These are phyloP conservation scores for Oopsacas minuta DNA, from an alignment of 37 sponge, comb jelly and placozoan genomes.

Conservation along the genomic window DNA sequence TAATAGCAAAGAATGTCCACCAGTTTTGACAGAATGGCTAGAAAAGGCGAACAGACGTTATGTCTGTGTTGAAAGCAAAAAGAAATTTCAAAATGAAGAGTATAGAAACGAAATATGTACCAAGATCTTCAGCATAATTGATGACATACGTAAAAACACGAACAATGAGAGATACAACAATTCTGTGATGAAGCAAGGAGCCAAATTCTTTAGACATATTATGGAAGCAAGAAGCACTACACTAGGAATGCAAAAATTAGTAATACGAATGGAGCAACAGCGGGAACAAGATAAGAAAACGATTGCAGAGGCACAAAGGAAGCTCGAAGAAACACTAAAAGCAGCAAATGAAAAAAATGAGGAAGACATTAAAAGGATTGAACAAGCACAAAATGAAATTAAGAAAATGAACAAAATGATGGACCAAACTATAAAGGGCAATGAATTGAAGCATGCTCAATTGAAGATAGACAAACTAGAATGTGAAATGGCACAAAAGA, in stretches of 20 bases:
- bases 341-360: neutral
- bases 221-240: neutral
- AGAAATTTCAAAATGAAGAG: neutral
- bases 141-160: neutral
- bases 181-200: neutral
- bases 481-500: neutral
- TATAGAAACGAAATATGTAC: conserved; percentile 7
- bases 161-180: neutral
- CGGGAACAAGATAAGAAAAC: neutral
- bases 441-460: neutral
- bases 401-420: neutral
- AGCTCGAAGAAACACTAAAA: conserved; percentile 17
- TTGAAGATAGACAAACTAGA: neutral
- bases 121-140: neutral
- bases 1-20: neutral
- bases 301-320: neutral
- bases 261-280: neutral
- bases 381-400: neutral
- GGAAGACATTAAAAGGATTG: neutral
- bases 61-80: conserved; percentile 1
- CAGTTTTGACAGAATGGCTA: neutral
- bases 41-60: neutral
- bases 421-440: no score
- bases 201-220: neutral
- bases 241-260: neutral